Base-by-base conservation (phyloP, 2,113 vertebrate genomes). In the Lepidothrix coronata region DNA sequence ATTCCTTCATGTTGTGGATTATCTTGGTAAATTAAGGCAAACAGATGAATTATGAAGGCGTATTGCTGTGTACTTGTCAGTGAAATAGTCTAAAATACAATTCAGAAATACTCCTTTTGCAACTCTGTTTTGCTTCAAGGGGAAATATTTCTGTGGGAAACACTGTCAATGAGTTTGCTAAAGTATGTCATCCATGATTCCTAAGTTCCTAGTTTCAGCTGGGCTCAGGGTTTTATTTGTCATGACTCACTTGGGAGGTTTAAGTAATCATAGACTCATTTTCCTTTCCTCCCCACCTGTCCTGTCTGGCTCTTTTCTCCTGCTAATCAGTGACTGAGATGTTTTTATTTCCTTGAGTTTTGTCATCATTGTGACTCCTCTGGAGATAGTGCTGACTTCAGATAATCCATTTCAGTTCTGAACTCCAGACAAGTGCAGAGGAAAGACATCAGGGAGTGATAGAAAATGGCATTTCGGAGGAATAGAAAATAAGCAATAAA, bases 291-390 rank as follows among this genome's bases (percentile, higher is more conserved):
- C n/a, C 46, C 55, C 61, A 72, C 70, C 85, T 54, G 65, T 93
- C 88, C 61, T 92, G 57, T 54, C 79, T 92, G 65, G 37, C 61
- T 54, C 41, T 67, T 54, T 96, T 71, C 61, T 94, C n/a, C 8
- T 3, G 31, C 68, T 94, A 85, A 94, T 93, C 79, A 72, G 57
- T 54, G 49, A 57, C 74, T 76, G 88, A 94, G 66, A 72, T 92
- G 73, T 63, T 95, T 93, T 92, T 87, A 91, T 93, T 96, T 89
- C 73, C 65, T 44, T 89, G 86, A 72, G n/a, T 93, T 75, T 84
- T 95, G 79, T 91, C 85, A 78, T 93, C 24, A 9, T 78, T 61
- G 35, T 74, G 85, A 85, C 90, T 96, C 48, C 78, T 94, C 67
- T 84, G 55, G 88, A 95, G 75, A 48, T 35, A 52, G 59, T 49